Percentiles rank a stretch among this genome's conserved stretches.
Conservation (phyloP, 2,888 invertebrate genomes). For the Chamaedrilus cognettii region DNA sequence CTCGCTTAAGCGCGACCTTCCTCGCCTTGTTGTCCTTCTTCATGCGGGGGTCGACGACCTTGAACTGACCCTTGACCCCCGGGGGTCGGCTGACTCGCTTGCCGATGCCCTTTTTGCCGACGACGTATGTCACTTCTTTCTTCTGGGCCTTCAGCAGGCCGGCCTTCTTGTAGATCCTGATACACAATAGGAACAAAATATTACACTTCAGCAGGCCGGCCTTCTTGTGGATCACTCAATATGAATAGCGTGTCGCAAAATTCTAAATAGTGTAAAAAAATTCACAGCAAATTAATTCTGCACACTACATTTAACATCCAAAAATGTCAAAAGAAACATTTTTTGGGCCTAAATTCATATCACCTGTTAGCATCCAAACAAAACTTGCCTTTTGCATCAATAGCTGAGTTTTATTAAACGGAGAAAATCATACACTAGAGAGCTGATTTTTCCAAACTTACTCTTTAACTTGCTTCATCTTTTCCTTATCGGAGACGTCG, state of each 20-base stretch:
- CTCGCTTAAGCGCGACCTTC: conserved; percentile 19
- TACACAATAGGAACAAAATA: neutral
- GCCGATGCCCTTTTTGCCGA: conserved; percentile 78
- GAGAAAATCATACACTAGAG: neutral
- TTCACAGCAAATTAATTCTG: too few species aligned
- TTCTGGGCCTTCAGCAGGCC: conserved; percentile 66
- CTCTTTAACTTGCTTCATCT: conserved; percentile 88
- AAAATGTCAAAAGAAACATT: too few species aligned
- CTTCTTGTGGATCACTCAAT: too few species aligned
- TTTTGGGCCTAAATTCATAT: too few species aligned
- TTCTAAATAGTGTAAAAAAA: too few species aligned
- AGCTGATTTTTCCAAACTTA: conserved; percentile 65
- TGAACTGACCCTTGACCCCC: conserved; percentile 89
- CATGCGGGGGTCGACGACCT: conserved; percentile 94
- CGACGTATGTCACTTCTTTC: conserved; percentile 91
- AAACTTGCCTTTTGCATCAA: neutral
- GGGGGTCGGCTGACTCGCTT: conserved; percentile 78
- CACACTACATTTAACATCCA: too few species aligned
- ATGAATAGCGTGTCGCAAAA: too few species aligned
- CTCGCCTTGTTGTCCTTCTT: conserved; percentile 77
- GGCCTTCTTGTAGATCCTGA: conserved; percentile 88
- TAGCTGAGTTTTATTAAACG: neutral
- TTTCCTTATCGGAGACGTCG: conserved; percentile 91
- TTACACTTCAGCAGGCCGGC: too few species aligned
- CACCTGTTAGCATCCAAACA: neutral